These are phyloP conservation scores for Cyclura pinguis DNA, from an alignment of 2,797 vertebrate genomes.

Conservation along the genomic window DNA sequence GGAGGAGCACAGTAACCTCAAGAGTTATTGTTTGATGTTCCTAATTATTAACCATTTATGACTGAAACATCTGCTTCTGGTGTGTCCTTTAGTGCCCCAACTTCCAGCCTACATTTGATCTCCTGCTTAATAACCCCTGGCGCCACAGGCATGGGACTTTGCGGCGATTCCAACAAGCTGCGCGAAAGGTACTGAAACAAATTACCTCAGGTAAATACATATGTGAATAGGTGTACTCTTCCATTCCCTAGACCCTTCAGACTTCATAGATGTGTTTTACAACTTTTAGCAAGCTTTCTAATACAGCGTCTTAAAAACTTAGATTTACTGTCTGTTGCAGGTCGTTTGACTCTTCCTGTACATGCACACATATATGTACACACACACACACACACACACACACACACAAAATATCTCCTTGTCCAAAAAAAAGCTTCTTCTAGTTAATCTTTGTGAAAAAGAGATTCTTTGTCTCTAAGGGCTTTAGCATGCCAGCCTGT, in stretches of 20 bases:
- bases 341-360: background rate
- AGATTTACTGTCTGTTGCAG: background rate
- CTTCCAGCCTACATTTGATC: slow-evolving; percentile 81
- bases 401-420: background rate
- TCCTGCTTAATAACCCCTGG: slow-evolving; percentile 81
- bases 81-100: slow-evolving; percentile 33
- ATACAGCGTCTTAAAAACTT: background rate
- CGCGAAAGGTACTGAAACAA: slow-evolving; percentile 84
- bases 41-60: slow-evolving; percentile 21
- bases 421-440: background rate
- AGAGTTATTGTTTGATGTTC: slow-evolving; percentile 15
- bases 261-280: background rate
- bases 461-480: background rate
- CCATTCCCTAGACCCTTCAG: background rate
- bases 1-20: background rate
- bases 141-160: slow-evolving; percentile 79
- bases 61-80: background rate
- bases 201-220: slow-evolving; percentile 6
- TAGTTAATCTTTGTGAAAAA: background rate
- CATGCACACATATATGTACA: too few species aligned
- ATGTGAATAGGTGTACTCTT: rapidly evolving
- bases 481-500: too few species aligned
- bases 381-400: background rate
- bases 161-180: slow-evolving; percentile 88
- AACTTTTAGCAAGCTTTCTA: background rate